phyloP scores from a whole-genome alignment of 2,113 vertebrate genomes.

The Pomatorhinus ruficollis region DNA sequence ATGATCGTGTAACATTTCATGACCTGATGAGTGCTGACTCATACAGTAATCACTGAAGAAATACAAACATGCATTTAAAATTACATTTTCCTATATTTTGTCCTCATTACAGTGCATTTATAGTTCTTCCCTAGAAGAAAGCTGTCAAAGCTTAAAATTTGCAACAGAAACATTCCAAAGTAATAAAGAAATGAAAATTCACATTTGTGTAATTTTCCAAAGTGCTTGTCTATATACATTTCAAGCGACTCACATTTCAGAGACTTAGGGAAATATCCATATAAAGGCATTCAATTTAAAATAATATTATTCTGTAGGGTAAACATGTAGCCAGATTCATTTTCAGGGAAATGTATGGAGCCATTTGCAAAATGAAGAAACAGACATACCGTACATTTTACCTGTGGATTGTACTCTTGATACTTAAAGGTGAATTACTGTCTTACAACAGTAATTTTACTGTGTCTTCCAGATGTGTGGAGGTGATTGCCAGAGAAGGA shows the following conservation, averaged over 20 bases:
- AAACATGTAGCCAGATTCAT: neutral
- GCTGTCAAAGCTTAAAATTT: neutral
- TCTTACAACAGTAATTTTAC: slow-evolving; percentile 19
- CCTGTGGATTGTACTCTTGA: neutral
- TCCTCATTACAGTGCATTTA: neutral
- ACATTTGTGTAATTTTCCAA: neutral
- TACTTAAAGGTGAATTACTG: neutral
- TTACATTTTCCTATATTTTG: neutral
- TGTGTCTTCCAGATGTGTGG: slow-evolving; percentile 91
- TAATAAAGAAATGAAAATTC: neutral
- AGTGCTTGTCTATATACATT: neutral
- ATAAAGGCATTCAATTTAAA: neutral
- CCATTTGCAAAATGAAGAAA: neutral
- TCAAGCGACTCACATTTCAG: neutral
- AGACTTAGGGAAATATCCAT: neutral
- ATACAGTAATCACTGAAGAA: neutral
- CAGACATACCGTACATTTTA: neutral
- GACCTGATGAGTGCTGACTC: neutral
- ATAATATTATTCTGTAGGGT: neutral
- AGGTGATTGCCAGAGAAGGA: slow-evolving; percentile 98
- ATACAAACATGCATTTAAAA: neutral
- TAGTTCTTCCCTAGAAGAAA: neutral
- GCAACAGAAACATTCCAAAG: neutral
- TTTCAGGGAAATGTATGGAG: neutral
- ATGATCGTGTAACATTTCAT: neutral